phyloP scores from a whole-genome alignment of 2,113 vertebrate genomes.

The mouse (Mus musculus) region DNA sequence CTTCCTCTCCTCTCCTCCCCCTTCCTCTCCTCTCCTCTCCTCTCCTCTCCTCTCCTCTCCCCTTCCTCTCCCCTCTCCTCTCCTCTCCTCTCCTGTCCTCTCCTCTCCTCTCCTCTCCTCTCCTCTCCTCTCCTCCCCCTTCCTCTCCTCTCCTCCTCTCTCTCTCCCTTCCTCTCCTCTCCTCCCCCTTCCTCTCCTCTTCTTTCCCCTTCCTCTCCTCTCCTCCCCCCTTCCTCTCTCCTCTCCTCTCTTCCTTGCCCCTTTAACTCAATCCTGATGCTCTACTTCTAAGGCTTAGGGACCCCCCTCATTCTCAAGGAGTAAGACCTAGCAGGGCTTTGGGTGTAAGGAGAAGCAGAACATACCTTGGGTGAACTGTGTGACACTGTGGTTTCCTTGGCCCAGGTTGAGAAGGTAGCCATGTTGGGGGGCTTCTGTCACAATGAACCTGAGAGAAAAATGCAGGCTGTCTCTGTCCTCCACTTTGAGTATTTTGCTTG shows the following conservation, averaged over 20 bases:
- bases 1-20: too few species aligned
- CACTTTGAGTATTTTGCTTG: conserved; percentile 93
- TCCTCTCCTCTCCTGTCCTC: too few species aligned
- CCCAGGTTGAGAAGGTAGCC: conserved; percentile 94
- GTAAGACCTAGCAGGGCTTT: neutral
- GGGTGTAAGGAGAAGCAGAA: neutral
- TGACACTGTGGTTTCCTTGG: conserved; percentile 94
- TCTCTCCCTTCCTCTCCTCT: too few species aligned
- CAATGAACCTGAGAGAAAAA: conserved; percentile 88
- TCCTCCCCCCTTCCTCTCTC: too few species aligned
- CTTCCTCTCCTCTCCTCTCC: too few species aligned
- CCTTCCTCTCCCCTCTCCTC: too few species aligned
- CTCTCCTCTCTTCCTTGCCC: neutral
- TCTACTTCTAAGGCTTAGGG: neutral
- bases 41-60: too few species aligned
- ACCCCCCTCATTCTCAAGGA: neutral
- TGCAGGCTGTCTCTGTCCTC: conserved; percentile 93
- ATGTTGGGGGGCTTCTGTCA: conserved; percentile 90
- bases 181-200: too few species aligned
- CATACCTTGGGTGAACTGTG: conserved; percentile 95
- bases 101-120: neutral
- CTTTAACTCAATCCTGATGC: neutral
- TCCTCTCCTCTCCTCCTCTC: neutral
- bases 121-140: too few species aligned
- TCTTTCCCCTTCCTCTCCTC: too few species aligned